These are phyloP conservation scores for Holothuria glaberrima DNA, from an alignment of 35 echinoderm and acorn worm species.

Conservation along the genomic window DNA sequence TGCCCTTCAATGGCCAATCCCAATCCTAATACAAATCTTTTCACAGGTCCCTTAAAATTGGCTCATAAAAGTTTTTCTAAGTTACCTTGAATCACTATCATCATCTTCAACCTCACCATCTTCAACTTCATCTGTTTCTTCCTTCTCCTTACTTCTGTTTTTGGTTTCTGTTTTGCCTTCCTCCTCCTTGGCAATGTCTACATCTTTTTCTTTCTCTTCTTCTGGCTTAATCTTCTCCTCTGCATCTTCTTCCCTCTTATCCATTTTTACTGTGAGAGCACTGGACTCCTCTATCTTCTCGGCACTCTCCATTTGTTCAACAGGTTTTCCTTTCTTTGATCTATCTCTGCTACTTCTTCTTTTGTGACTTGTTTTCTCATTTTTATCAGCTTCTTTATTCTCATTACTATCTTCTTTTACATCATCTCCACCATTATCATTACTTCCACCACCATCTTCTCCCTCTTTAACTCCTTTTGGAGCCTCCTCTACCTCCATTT, in stretches of 20 bases:
- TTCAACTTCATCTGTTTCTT: slow-evolving; percentile 16
- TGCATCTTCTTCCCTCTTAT: background rate
- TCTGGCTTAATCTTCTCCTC: background rate
- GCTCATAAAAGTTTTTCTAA: background rate
- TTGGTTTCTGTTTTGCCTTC: background rate
- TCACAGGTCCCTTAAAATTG: background rate
- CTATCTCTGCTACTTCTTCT: too few species aligned
- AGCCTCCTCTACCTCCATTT: background rate
- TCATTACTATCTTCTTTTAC: background rate
- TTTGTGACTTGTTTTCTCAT: background rate
- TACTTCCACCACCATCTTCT: background rate
- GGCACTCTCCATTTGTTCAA: background rate
- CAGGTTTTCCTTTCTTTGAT: background rate
- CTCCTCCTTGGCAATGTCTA: background rate
- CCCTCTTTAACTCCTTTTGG: background rate
- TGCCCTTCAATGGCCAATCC: background rate
- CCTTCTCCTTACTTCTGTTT: background rate
- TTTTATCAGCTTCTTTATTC: background rate
- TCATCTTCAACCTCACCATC: slow-evolving; percentile 48
- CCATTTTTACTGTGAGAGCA: background rate
- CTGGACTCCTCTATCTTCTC: background rate
- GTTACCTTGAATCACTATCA: slow-evolving; percentile 5
- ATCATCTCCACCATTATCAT: background rate
- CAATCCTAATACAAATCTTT: background rate
- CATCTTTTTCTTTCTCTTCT: slow-evolving; percentile 15